Evolutionary conservation across 2,113 vertebrate genomes (phyloP).

Genomic region (Microcebus griseorufus): DNA sequence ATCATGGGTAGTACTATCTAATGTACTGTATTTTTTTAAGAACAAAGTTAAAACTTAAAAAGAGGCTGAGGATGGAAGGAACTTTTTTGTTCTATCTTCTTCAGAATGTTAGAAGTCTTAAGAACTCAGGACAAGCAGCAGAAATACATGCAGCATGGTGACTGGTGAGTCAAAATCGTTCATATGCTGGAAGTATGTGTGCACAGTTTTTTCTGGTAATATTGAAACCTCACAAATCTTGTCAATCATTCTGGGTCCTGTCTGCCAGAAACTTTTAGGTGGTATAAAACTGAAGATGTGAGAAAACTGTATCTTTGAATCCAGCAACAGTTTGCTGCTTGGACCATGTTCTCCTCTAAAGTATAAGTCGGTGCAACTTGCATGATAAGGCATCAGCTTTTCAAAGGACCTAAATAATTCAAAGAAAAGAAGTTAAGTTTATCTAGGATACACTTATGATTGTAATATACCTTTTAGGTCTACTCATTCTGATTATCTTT

Average conservation of each 20-base stretch:
- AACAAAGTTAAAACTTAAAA: constrained; percentile 64
- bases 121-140: constrained; percentile 87
- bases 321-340: background rate
- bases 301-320: constrained; percentile 12
- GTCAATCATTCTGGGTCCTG: constrained; percentile 63
- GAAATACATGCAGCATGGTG: constrained; percentile 87
- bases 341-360: background rate
- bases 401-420: background rate
- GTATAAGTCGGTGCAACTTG: background rate
- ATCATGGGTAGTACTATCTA: constrained; percentile 46
- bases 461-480: constrained; percentile 13
- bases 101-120: constrained; percentile 87
- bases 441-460: background rate
- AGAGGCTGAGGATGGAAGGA: constrained; percentile 84
- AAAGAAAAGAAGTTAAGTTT: background rate
- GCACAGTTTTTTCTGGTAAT: constrained; percentile 71
- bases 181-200: constrained; percentile 83
- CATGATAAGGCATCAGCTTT: background rate
- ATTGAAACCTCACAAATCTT: constrained; percentile 73
- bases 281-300: constrained; percentile 22
- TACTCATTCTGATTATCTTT: background rate
- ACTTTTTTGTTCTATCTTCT: constrained; percentile 87
- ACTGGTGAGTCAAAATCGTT: constrained; percentile 86
- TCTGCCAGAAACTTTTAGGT: constrained; percentile 57
- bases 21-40: constrained; percentile 54